phyloP scores from a whole-genome alignment of 2,797 vertebrate genomes.

The Acropternis orthonyx region DNA sequence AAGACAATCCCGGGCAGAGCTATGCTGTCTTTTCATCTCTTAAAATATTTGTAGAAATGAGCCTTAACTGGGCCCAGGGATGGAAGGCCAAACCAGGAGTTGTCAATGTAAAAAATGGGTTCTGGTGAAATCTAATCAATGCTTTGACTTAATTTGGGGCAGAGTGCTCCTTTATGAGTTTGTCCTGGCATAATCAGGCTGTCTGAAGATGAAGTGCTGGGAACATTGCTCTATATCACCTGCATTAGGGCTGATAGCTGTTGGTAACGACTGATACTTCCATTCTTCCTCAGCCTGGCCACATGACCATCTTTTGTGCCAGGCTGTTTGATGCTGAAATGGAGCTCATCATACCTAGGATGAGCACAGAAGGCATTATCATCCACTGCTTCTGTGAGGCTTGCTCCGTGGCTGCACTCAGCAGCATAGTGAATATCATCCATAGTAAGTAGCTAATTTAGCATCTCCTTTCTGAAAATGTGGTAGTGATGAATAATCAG shows the following conservation, averaged over 20 bases:
- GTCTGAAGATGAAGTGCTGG: neutral
- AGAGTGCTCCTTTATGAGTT: neutral
- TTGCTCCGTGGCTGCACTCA: neutral
- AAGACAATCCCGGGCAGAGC: neutral
- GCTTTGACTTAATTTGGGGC: neutral
- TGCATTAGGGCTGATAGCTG: neutral
- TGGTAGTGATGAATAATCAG: conserved; percentile 38
- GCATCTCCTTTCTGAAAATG: conserved; percentile 5
- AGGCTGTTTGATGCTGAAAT: neutral
- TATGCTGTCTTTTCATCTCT: neutral
- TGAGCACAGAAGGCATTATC: neutral
- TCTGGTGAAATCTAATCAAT: neutral
- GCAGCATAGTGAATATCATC: conserved; percentile 17
- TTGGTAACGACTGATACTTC: fast-evolving
- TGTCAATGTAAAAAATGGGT: neutral
- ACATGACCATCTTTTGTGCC: neutral
- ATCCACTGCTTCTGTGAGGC: neutral
- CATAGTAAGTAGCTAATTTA: conserved; percentile 50
- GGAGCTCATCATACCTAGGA: neutral
- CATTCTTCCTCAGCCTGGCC: neutral
- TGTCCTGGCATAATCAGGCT: neutral
- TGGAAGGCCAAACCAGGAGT: neutral
- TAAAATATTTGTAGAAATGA: neutral
- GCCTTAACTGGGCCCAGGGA: neutral
- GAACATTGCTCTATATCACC: neutral